Evolutionary conservation across 2,797 vertebrate genomes (phyloP).

Genomic region (Peromyscus melanophrys): DNA sequence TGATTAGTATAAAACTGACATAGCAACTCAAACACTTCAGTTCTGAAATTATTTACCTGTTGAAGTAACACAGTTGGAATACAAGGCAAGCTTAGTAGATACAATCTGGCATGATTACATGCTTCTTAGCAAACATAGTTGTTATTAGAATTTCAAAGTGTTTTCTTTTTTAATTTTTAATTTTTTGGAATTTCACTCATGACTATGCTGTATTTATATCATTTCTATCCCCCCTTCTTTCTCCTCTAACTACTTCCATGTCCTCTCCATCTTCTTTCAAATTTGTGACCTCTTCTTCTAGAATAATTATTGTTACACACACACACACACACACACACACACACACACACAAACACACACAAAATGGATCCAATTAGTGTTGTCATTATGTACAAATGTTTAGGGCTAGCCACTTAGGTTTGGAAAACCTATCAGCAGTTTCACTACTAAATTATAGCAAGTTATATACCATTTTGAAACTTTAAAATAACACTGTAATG

Average conservation of each 20-base stretch:
- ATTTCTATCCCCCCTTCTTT: no score
- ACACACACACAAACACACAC: neutral
- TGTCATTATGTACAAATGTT: neutral
- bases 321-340: neutral
- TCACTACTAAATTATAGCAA: neutral
- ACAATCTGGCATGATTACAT: no score
- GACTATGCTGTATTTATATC: neutral
- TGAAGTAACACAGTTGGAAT: fast-evolving
- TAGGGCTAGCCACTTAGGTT: neutral
- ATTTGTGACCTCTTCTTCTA: neutral
- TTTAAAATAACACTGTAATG: neutral
- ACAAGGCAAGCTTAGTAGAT: neutral
- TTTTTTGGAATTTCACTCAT: neutral
- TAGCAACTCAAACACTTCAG: neutral
- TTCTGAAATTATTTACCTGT: neutral
- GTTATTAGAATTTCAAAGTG: neutral
- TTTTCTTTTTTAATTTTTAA: neutral
- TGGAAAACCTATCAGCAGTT: neutral
- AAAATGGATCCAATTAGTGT: neutral
- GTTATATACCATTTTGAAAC: neutral
- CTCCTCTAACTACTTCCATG: neutral
- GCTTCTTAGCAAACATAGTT: neutral
- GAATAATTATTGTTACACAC: neutral
- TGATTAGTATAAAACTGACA: neutral
- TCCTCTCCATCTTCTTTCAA: no score